Evolutionary conservation across 2,797 vertebrate genomes (phyloP), one percentile per base, ranked within the genome.

Genomic region (Acrossocheilus wenchowensis): DNA sequence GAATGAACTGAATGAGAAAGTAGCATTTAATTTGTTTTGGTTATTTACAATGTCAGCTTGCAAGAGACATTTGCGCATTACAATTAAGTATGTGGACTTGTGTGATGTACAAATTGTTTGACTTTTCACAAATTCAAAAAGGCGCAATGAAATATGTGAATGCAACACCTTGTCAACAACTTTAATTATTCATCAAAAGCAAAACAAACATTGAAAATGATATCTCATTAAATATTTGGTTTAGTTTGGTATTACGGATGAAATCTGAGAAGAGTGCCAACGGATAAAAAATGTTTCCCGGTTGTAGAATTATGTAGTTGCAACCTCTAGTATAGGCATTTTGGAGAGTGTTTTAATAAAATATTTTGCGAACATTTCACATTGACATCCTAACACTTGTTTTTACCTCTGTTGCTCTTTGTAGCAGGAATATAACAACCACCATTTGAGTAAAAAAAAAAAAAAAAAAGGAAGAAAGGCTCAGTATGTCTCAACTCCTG

Each of bases 311-410:
- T 45, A 34, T 36, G 81, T 45, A 14, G 69, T 36, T 75, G 74
- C 26, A 60, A 7, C 26, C 54, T 64, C 39, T 34, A 26, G 26
- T 74, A 30, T 36, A 62, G 54, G 9, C 3, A 2, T 74, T 83
- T 74, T 17, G 39, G 34, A 48, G 52, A 83, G 34, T 1, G 4
- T 30, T 83, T 74, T 43, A 60, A 23, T 36, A 21, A 73, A 62
- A 34, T 62, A 12, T n/a, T 57, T 23, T n/a, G 48, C 14, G 11
- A 74, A 62, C 54, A 83, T 74, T 62, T 62, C 12, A 48, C 54
- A 17, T 15, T 62, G 71, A 83, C 81, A 74, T 62, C 50, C 39
- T 74, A 83, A 62, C 71, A 21, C 54, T 39, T 62, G 69, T 21
- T 48, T 43, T 72, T 23, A 82, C 39, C 17, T 21, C 15, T 62